phyloP scores from a whole-genome alignment of 2,113 vertebrate genomes.

The Mobula birostris region DNA sequence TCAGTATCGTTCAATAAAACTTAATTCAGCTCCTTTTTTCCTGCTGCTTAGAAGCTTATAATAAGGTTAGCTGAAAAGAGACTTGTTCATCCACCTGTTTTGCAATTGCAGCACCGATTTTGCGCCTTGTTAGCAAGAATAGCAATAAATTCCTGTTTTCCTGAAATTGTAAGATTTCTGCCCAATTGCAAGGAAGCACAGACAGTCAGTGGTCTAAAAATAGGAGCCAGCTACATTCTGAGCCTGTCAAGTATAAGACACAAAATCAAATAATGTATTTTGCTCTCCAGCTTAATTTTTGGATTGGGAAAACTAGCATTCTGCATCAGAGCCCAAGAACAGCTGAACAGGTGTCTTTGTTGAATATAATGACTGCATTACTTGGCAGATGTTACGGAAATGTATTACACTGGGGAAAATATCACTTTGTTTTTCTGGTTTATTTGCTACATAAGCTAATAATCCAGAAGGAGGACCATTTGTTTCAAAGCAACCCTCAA shows the following conservation, averaged over 20 bases:
- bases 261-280: not conserved
- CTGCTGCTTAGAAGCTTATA: not conserved
- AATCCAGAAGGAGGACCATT: not conserved
- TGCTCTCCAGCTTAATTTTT: not conserved
- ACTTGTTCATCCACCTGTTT: conserved; percentile 19
- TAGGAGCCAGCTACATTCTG: not conserved
- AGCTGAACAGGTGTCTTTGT: not conserved
- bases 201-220: not conserved
- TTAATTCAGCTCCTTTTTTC: not conserved
- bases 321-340: not conserved
- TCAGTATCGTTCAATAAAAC: not conserved
- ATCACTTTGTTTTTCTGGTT: not conserved
- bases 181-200: not conserved
- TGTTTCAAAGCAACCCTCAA: too few species aligned
- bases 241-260: not conserved
- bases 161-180: not conserved
- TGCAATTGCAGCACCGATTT: not conserved
- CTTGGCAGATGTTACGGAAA: not conserved
- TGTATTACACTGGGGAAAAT: not conserved
- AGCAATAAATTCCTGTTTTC: not conserved
- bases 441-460: not conserved
- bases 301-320: not conserved
- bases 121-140: not conserved
- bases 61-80: not conserved
- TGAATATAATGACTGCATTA: not conserved